Base-by-base conservation (phyloP, 2,888 invertebrate species). In the Platypus cylindrus region DNA sequence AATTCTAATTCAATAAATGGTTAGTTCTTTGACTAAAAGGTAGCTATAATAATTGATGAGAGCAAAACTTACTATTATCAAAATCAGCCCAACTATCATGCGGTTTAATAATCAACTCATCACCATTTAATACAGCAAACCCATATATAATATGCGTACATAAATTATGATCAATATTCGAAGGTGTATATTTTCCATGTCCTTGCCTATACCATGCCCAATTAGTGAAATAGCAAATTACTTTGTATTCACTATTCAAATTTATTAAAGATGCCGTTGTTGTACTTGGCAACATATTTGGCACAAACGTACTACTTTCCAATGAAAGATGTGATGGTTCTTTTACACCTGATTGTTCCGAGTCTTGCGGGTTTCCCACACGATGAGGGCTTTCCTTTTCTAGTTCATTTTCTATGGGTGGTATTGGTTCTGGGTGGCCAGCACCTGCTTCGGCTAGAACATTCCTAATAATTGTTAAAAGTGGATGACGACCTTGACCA, bases 171-270 rank as follows among this genome's bases (percentile, higher is more conserved):
- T 90, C 83, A 29, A 91, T 84, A 52, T 90, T 77, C 41, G 74
- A 76, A 0, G 89, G 89, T 11, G 83, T 59, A 53, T 73, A 89
- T 59, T 84, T 85, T 13, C 85, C 87, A 37, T 73, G 68, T 1
- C 78, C 79, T 50, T 83, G 84, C 45, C 87, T 75, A 60, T 90
- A 90, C 86, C 87, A 90, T 16, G 90, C 86, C 90, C 90, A 91
- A 54, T 90, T 90, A 0, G 89, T 89, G 57, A 87, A 90, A 55
- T 90, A 90, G 52, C 90, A 90, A 3, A 90, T 78, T 1, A 89
- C 77, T 64, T 85, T 87, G 51, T 70, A 86, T 33, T 51, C 48
- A 17, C 38, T 40, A 18, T 38, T 36, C 9, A 26, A 9, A 37
- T 59, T 52, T 4, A 56, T 52, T 17, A 51, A 16, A 5, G 52